Evolutionary conservation across 2,888 invertebrate genomes (phyloP), one percentile per base, ranked within the genome.

Genomic region (Heterodera filipjevi): DNA sequence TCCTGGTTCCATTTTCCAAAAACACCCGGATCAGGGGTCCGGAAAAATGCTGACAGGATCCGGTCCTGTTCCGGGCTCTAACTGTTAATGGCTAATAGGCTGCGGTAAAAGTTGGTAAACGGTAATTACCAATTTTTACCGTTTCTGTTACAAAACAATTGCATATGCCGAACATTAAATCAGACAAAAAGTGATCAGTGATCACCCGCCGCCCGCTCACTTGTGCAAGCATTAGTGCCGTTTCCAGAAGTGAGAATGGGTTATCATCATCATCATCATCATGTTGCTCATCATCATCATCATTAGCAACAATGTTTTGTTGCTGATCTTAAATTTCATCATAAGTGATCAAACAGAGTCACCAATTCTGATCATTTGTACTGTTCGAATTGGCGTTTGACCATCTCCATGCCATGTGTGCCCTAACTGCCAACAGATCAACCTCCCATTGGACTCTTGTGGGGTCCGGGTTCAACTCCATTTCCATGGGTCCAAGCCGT

Each of bases 151-250:
- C n/a, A n/a, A n/a, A n/a, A n/a, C n/a, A n/a, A n/a, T n/a, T n/a
- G n/a, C n/a, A n/a, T n/a, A n/a, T n/a, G n/a, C n/a, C n/a, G n/a
- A n/a, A n/a, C n/a, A n/a, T 39, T 39, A 39, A 39, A 39, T 10
- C 3, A 39, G 3, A 39, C 3, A 39, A 6, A 39, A 53, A 53
- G 5, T 22, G 19, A 8, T 53, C 19, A 53, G 16, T 16, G 14
- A 12, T 16, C 1, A 22, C 14, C 16, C n/a, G n/a, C n/a, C n/a
- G n/a, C n/a, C n/a, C 5, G 49, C 59, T 27, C 32, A 35, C 68
- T 19, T 68, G 68, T 35, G 68, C 68, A 32, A 68, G 16, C 68
- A 68, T 68, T 19, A 68, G 14, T 32, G 68, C 68, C 35, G 33
- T 35, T 32, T 68, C 68, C 10, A 68, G 68, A 10, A 68, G 16